Conservation (phyloP, 1,140 invertebrate genomes). For the Dryas iulia region DNA sequence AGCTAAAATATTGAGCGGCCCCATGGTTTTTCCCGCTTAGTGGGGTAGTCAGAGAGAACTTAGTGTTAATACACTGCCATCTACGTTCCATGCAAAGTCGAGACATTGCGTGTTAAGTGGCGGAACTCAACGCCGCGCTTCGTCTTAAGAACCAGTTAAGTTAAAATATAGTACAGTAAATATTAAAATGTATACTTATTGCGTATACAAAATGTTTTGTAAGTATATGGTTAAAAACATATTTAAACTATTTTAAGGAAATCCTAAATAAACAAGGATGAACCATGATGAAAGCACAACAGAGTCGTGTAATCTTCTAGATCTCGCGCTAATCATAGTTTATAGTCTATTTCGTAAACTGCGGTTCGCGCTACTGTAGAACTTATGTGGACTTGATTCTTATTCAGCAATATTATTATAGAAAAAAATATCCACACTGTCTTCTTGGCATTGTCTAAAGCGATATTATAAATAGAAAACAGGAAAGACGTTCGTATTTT, state of each 20-base stretch:
- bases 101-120: too few species aligned
- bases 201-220: not conserved
- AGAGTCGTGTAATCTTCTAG: conserved; percentile 65
- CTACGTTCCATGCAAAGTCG: too few species aligned
- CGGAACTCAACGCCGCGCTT: too few species aligned
- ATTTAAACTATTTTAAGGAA: conserved; percentile 54
- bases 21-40: too few species aligned
- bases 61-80: too few species aligned
- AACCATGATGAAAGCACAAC: conserved; percentile 42
- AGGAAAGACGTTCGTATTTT: conserved; percentile 16
- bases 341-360: conserved; percentile 56
- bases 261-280: conserved; percentile 68
- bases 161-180: not conserved
- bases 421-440: not conserved
- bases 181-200: not conserved
- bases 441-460: not conserved
- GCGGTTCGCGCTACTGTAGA: conserved; percentile 19
- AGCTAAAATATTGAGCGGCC: too few species aligned
- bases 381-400: conserved; percentile 28
- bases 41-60: too few species aligned
- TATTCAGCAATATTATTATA: not conserved
- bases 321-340: conserved; percentile 66
- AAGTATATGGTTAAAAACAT: conserved; percentile 26
- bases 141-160: too few species aligned
- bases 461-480: not conserved